Evolutionary conservation across 2,113 vertebrate species (phyloP).

Genomic region (Cnemophilus loriae): DNA sequence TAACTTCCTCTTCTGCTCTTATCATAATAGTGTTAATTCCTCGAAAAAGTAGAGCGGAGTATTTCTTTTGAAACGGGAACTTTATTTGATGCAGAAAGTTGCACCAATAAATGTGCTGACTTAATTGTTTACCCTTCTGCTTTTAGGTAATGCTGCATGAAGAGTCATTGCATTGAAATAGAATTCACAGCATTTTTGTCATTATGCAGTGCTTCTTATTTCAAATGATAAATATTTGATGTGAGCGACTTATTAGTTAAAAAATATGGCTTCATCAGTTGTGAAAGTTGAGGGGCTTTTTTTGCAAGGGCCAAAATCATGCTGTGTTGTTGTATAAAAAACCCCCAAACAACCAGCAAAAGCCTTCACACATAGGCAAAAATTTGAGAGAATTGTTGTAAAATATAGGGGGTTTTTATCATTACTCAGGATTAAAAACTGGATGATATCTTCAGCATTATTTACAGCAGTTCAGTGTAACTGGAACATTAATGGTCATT

Average conservation of each 20-base stretch:
- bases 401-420: background rate
- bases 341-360: background rate
- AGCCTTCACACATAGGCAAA: fast-evolving
- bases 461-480: background rate
- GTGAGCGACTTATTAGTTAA: background rate
- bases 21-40: background rate
- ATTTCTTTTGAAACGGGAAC: background rate
- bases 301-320: background rate
- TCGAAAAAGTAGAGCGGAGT: background rate
- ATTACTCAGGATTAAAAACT: background rate
- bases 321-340: background rate
- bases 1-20: background rate
- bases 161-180: background rate
- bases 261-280: background rate
- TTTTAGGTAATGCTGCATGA: background rate
- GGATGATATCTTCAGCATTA: background rate
- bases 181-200: background rate
- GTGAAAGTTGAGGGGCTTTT: background rate
- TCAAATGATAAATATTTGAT: background rate
- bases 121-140: background rate
- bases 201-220: background rate
- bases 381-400: background rate
- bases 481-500: background rate
- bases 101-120: background rate
- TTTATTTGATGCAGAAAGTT: background rate